Percentiles rank a stretch among this genome's conserved stretches.
phyloP scores from a whole-genome alignment of 2,888 invertebrate species.

The Caenorhabditis auriculariae region DNA sequence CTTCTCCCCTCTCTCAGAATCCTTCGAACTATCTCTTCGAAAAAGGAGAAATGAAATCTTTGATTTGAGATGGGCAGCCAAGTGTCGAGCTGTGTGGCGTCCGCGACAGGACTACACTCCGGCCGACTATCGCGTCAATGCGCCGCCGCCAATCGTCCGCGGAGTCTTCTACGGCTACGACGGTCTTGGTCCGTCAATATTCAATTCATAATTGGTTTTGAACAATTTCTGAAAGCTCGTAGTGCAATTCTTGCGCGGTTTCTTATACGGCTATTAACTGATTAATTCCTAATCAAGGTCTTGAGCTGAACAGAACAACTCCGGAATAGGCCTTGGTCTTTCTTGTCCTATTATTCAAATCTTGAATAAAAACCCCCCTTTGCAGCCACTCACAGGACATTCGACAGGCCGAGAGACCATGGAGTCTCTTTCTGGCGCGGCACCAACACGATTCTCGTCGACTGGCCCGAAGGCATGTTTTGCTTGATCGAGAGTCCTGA shows the following conservation, averaged over 20 bases:
- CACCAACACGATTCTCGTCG: slow-evolving; percentile 50
- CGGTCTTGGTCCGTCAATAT: slow-evolving; percentile 27
- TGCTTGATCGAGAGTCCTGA: background rate
- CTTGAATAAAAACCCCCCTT: no score
- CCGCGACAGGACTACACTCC: slow-evolving; percentile 49
- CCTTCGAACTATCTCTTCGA: no score
- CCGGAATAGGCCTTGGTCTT: background rate
- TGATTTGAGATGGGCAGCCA: slow-evolving; percentile 47
- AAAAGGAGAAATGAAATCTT: no score
- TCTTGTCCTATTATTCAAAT: background rate
- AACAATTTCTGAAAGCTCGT: background rate
- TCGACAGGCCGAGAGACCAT: slow-evolving; percentile 53
- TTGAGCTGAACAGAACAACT: background rate
- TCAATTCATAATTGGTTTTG: background rate
- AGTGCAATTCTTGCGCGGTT: no score
- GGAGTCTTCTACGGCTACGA: slow-evolving; percentile 59
- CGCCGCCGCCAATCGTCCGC: slow-evolving; percentile 51
- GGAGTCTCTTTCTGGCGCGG: slow-evolving; percentile 57
- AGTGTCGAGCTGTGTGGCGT: slow-evolving; percentile 51
- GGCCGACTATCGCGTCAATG: slow-evolving; percentile 41
- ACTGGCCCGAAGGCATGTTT: slow-evolving; percentile 53
- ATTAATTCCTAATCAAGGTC: no score
- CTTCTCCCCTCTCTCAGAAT: no score
- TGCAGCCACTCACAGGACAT: slow-evolving; percentile 45
- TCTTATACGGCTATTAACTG: no score